phyloP scores from a whole-genome alignment of 2,113 vertebrate genomes.

The Paradoxurus hermaphroditus region DNA sequence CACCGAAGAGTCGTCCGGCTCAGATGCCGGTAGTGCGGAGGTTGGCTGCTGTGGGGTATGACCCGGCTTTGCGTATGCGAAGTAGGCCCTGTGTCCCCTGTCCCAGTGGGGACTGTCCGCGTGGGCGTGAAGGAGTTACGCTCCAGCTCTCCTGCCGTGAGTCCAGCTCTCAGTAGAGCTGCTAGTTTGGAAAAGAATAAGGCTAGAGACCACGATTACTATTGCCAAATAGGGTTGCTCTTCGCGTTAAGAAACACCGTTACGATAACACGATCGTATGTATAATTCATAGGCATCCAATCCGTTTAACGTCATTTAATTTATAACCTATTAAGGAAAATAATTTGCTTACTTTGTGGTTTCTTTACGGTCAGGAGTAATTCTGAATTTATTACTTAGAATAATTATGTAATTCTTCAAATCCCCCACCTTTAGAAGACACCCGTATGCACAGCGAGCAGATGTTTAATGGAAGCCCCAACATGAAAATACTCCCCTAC shows the following conservation, averaged over 20 bases:
- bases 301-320: neutral
- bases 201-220: accelerated
- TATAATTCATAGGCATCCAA: neutral
- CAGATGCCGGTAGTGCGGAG: accelerated
- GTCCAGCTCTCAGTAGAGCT: accelerated
- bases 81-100: too few species aligned
- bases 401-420: neutral
- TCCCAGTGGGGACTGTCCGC: accelerated
- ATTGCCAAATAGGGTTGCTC: neutral
- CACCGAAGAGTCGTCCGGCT: accelerated
- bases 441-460: neutral
- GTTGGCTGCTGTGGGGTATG: accelerated
- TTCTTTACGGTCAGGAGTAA: neutral
- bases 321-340: neutral
- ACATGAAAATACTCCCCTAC: neutral
- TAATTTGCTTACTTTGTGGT: neutral
- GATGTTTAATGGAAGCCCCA: neutral
- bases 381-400: neutral
- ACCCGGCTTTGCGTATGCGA: accelerated
- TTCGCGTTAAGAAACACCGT: neutral
- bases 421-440: neutral
- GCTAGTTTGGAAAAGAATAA: neutral
- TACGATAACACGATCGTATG: neutral
- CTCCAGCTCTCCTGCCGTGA: accelerated
- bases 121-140: accelerated